Percentiles rank a stretch among this genome's conserved stretches.
Evolutionary conservation across 2,797 vertebrate genomes (phyloP).

Genomic region (Diplodus puntazzo): DNA sequence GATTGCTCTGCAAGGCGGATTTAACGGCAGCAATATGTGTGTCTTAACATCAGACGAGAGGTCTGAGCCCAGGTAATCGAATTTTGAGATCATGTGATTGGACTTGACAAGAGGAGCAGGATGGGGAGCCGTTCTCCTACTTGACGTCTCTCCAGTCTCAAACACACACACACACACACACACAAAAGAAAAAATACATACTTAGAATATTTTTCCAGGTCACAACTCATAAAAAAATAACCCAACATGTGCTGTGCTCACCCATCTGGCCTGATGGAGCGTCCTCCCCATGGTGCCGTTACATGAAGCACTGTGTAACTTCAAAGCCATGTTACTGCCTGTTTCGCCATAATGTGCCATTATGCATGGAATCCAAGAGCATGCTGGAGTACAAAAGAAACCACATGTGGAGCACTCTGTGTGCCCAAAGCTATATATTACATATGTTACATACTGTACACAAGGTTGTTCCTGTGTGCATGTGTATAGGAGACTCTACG

Average conservation of each 20-base stretch:
- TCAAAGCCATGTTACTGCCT: slow-evolving; percentile 78
- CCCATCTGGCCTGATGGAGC: slow-evolving; percentile 59
- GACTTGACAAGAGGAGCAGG: slow-evolving; percentile 59
- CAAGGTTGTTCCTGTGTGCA: slow-evolving; percentile 40
- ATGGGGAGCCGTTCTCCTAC: slow-evolving; percentile 31
- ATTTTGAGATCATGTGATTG: slow-evolving; percentile 70
- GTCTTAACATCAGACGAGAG: slow-evolving; percentile 67
- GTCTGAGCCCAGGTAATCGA: slow-evolving; percentile 67
- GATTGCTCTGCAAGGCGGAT: slow-evolving; percentile 13
- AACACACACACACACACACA: slow-evolving; percentile 13
- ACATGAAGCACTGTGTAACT: slow-evolving; percentile 72
- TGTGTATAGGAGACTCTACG: slow-evolving; percentile 1
- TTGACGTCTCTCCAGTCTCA: slow-evolving; percentile 17
- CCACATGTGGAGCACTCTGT: slow-evolving; percentile 76
- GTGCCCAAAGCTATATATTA: slow-evolving; percentile 76
- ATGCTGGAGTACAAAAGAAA: slow-evolving; percentile 71
- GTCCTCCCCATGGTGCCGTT: slow-evolving; percentile 57
- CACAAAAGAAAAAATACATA: slow-evolving; percentile 8
- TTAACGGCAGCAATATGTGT: slow-evolving; percentile 53
- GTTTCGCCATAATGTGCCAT: slow-evolving; percentile 78
- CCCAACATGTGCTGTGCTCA: slow-evolving; percentile 36
- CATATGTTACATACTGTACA: slow-evolving; percentile 72
- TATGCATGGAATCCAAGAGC: slow-evolving; percentile 75
- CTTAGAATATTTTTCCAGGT: slow-evolving; percentile 44
- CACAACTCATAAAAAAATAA: slow-evolving; percentile 22